These are phyloP conservation scores for Xerus rutilus DNA, from an alignment of 2,797 vertebrate species.

Conservation along the genomic window DNA sequence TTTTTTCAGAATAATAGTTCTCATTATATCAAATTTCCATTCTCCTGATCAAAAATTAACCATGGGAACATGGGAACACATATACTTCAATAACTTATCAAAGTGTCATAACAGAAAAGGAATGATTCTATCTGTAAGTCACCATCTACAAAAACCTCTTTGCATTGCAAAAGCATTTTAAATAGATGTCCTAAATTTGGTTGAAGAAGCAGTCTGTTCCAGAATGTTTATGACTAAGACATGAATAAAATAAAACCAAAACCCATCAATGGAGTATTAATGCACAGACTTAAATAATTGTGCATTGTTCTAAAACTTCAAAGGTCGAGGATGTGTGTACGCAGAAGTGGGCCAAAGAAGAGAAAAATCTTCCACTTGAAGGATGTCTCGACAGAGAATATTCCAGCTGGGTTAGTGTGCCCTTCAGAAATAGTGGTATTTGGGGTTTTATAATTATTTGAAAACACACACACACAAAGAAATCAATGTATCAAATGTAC, in stretches of 20 bases:
- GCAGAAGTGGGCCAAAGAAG: not conserved
- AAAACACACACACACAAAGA: not conserved
- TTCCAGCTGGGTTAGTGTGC: not conserved
- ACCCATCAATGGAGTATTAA: not conserved
- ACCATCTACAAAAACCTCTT: slow-evolving; percentile 23
- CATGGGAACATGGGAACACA: not conserved
- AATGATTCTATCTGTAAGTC: slow-evolving; percentile 39
- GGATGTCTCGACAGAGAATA: not conserved
- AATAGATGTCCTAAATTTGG: slow-evolving; percentile 56
- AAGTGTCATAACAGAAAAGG: slow-evolving; percentile 34
- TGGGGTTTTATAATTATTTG: not conserved
- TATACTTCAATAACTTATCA: slow-evolving; percentile 17
- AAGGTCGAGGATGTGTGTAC: not conserved
- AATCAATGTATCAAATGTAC: not conserved
- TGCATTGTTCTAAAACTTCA: not conserved
- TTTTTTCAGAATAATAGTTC: not conserved
- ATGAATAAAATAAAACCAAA: slow-evolving; percentile 38
- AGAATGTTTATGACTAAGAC: slow-evolving; percentile 51
- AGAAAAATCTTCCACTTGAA: not conserved
- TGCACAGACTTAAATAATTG: not conserved
- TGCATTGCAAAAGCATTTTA: slow-evolving; percentile 61
- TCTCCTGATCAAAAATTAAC: slow-evolving; percentile 24
- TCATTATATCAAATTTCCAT: not conserved
- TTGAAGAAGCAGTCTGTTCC: slow-evolving; percentile 51
- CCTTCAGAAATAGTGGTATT: not conserved